A percentile compares a stretch with the other conserved stretches of the same genome.
Conservation (phyloP, 2,888 invertebrate genomes). For the Coronaproctus castanopsis region DNA sequence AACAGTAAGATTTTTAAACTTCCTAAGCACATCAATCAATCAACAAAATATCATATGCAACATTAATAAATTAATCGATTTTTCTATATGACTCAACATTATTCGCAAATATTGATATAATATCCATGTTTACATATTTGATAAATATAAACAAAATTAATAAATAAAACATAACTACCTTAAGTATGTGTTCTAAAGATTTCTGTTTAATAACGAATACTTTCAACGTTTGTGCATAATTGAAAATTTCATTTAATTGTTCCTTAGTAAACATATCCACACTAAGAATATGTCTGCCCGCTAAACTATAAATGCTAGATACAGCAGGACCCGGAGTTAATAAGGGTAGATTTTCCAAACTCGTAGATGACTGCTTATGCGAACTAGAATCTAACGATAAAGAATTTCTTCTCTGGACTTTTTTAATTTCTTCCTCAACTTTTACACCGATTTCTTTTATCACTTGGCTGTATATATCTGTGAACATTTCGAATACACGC, state of each 20-base stretch:
- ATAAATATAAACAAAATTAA: too few species aligned
- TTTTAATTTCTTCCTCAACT: constrained; percentile 22
- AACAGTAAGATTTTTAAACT: too few species aligned
- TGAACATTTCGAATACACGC: too few species aligned
- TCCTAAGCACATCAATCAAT: too few species aligned
- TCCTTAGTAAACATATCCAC: constrained; percentile 76
- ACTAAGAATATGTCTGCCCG: constrained; percentile 47
- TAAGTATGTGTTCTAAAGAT: constrained; percentile 61
- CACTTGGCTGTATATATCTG: constrained; percentile 15
- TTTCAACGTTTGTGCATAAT: constrained; percentile 60
- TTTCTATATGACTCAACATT: too few species aligned
- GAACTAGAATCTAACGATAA: not conserved
- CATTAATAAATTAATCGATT: too few species aligned
- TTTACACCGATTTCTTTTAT: constrained; percentile 21
- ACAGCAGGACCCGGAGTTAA: constrained; percentile 21
- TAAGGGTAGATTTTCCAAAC: constrained; percentile 23
- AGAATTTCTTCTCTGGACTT: constrained; percentile 23
- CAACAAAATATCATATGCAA: too few species aligned
- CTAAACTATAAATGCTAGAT: constrained; percentile 14
- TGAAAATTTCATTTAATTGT: constrained; percentile 77
- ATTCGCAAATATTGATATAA: too few species aligned
- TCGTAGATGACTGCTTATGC: not conserved
- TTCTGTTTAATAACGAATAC: constrained; percentile 64
- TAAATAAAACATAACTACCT: constrained; percentile 27
- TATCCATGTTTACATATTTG: too few species aligned